Evolutionary conservation across 2,888 invertebrate species (phyloP).

Genomic region (Pterostichus madidus): DNA sequence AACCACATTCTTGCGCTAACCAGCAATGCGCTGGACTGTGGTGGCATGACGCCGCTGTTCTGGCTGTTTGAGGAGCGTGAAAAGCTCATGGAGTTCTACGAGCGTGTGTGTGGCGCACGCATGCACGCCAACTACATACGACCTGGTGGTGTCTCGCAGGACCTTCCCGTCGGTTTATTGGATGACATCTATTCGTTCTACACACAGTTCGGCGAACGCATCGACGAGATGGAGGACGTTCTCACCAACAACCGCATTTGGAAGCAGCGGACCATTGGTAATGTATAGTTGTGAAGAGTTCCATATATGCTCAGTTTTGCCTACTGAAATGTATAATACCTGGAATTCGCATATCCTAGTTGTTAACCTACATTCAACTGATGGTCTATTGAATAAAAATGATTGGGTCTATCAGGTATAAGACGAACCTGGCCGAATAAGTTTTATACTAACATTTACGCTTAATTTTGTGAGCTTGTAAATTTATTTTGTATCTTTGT

Average conservation of each 20-base stretch:
- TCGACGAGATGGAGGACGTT: conserved; percentile 92
- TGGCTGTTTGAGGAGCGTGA: conserved; percentile 95
- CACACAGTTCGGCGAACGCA: conserved; percentile 83
- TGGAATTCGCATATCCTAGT: too few relatives aligned
- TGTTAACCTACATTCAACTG: too few relatives aligned
- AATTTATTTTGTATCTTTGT: too few relatives aligned
- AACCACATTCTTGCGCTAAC: conserved; percentile 90
- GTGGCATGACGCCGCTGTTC: conserved; percentile 93
- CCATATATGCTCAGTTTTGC: too few relatives aligned
- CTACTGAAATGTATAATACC: too few relatives aligned
- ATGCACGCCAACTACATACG: conserved; percentile 91
- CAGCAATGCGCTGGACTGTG: conserved; percentile 88
- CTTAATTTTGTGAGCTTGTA: too few relatives aligned
- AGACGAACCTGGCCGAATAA: too few relatives aligned
- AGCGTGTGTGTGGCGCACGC: conserved; percentile 89
- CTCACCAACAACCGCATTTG: conserved; percentile 88
- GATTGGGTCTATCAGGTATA: too few relatives aligned
- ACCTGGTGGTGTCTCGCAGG: conserved; percentile 88
- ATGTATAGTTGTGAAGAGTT: neutral
- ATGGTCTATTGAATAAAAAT: too few relatives aligned
- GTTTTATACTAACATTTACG: too few relatives aligned
- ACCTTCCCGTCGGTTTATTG: conserved; percentile 76
- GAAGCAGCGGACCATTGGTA: conserved; percentile 80
- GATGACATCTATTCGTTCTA: conserved; percentile 89
- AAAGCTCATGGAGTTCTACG: conserved; percentile 91